Evolutionary conservation across 2,888 invertebrate species (phyloP).

Genomic region (Thysanoteuthis rhombus): DNA sequence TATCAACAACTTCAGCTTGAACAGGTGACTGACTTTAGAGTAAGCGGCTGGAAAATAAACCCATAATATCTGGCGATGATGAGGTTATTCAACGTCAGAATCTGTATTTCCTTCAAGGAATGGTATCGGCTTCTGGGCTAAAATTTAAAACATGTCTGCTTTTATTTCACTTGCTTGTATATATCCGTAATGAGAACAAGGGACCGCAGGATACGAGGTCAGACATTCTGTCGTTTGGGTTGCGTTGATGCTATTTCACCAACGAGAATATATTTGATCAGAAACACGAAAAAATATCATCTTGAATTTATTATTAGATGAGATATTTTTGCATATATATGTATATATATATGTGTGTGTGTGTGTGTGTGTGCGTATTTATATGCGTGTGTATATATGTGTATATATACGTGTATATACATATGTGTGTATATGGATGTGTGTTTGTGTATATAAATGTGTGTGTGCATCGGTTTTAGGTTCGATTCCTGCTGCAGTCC

Average conservation of each 20-base stretch:
- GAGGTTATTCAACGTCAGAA: not conserved
- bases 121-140: not conserved
- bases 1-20: not conserved
- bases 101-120: not conserved
- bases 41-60: not conserved
- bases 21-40: not conserved
- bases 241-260: too few species aligned
- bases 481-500: too few species aligned
- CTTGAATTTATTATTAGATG: too few species aligned
- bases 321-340: not conserved
- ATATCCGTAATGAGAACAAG: not conserved
- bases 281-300: too few species aligned
- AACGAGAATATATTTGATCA: too few species aligned
- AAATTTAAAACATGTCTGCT: not conserved
- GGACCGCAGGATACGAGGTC: not conserved
- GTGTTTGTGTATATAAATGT: too few species aligned
- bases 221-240: too few species aligned
- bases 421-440: too few species aligned
- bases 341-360: not conserved
- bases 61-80: not conserved
- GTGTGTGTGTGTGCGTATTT: not conserved
- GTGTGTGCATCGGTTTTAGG: too few species aligned
- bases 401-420: too few species aligned
- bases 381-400: too few species aligned
- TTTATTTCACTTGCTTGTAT: not conserved